phyloP scores from a whole-genome alignment of 2,113 vertebrate species.

The Muntiacus reevesi region DNA sequence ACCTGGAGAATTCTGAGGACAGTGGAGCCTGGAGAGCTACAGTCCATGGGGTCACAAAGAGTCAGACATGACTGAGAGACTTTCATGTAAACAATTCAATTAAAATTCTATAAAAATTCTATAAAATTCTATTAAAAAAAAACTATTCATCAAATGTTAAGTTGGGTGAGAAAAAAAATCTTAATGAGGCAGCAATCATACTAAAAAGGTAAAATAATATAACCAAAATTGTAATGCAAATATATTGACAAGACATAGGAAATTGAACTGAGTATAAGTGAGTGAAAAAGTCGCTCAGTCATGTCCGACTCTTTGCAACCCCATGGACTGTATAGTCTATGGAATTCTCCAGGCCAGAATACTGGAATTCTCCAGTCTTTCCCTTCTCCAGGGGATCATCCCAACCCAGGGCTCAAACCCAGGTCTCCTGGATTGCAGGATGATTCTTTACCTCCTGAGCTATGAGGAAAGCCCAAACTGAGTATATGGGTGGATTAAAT shows the following conservation, averaged over 20 bases:
- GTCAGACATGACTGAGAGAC: too few relatives aligned
- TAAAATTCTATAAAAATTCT: too few relatives aligned
- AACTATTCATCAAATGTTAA: not conserved
- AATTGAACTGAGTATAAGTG: not conserved
- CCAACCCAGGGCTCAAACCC: not conserved
- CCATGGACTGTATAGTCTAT: not conserved
- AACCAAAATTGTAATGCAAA: not conserved
- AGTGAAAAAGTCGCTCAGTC: not conserved
- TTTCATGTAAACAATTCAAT: too few relatives aligned
- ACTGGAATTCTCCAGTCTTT: not conserved
- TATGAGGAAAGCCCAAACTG: not conserved
- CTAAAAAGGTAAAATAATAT: not conserved
- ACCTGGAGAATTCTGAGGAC: too few relatives aligned
- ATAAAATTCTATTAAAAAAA: too few relatives aligned
- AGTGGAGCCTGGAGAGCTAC: too few relatives aligned
- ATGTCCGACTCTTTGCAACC: rapidly evolving
- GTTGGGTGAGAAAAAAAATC: not conserved
- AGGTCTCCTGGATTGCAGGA: not conserved
- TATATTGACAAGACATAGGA: not conserved
- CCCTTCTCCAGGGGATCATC: not conserved
- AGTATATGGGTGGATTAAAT: not conserved
- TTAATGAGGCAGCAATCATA: not conserved
- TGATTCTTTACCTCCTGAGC: not conserved
- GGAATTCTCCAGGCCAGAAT: not conserved
- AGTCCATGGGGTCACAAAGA: too few relatives aligned